These are phyloP conservation scores for Xestoiulus laeticollis DNA, from an alignment of 2,888 invertebrate species.

Conservation along the genomic window DNA sequence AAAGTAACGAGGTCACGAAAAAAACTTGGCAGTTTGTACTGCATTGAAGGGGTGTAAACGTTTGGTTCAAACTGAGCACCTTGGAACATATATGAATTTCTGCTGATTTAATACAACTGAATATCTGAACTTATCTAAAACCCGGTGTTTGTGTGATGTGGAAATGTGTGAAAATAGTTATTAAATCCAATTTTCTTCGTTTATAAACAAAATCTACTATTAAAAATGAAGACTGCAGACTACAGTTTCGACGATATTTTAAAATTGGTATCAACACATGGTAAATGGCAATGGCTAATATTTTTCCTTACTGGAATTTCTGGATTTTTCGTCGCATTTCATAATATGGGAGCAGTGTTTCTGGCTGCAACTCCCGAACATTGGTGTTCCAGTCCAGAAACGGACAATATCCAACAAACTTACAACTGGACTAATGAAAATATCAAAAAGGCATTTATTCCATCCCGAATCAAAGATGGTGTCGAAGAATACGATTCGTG, in stretches of 20 bases:
- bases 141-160: neutral
- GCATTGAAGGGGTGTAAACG: neutral
- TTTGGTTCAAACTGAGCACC: neutral
- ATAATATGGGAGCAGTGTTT: conserved; percentile 54
- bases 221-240: neutral
- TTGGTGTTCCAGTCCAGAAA: conserved; percentile 50
- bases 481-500: conserved; percentile 48
- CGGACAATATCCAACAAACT: neutral
- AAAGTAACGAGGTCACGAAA: conserved; percentile 10
- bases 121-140: neutral
- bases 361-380: conserved; percentile 55
- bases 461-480: neutral
- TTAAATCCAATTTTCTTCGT: neutral
- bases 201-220: neutral
- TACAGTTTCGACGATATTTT: conserved; percentile 54
- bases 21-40: neutral
- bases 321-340: conserved; percentile 55
- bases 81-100: neutral
- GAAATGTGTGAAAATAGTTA: neutral
- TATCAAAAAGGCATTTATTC: conserved; percentile 44
- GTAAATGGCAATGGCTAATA: conserved; percentile 54
- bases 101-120: neutral
- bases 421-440: conserved; percentile 42
- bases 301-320: conserved; percentile 53
- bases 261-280: conserved; percentile 47